phyloP scores from a whole-genome alignment of 2,113 vertebrate species.

The Bos javanicus region DNA sequence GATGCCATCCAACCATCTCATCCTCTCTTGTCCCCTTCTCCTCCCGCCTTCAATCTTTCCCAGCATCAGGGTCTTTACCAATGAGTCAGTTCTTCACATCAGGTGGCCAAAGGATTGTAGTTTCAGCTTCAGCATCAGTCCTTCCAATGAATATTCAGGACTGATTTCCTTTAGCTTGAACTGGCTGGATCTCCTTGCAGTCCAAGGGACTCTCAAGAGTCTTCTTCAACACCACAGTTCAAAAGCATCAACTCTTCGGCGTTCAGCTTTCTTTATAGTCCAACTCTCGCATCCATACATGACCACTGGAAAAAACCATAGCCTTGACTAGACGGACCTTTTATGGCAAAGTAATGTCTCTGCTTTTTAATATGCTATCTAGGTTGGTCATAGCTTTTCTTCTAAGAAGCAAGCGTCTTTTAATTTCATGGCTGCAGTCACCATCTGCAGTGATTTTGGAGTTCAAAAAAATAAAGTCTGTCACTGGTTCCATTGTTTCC shows the following conservation, averaged over 20 bases:
- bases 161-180: not conserved
- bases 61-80: not conserved
- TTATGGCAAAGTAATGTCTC: not conserved
- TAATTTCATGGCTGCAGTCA: not conserved
- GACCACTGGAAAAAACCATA: not conserved
- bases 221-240: not conserved
- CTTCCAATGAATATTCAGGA: not conserved
- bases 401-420: not conserved
- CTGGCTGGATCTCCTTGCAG: not conserved
- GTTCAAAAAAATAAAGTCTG: not conserved
- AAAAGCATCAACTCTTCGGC: not conserved
- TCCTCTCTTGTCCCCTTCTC: not conserved
- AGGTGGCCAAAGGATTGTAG: not conserved
- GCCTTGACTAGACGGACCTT: not conserved
- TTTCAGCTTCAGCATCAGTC: not conserved
- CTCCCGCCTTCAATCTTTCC: not conserved
- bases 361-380: not conserved
- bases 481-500: not conserved
- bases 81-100: not conserved
- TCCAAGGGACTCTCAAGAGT: not conserved
- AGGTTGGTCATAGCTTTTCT: not conserved
- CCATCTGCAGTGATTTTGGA: not conserved
- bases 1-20: not conserved
- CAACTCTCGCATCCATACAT: not conserved
- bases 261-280: not conserved